Base-by-base conservation (phyloP, 2,888 invertebrate species). In the Thyatira batis region DNA sequence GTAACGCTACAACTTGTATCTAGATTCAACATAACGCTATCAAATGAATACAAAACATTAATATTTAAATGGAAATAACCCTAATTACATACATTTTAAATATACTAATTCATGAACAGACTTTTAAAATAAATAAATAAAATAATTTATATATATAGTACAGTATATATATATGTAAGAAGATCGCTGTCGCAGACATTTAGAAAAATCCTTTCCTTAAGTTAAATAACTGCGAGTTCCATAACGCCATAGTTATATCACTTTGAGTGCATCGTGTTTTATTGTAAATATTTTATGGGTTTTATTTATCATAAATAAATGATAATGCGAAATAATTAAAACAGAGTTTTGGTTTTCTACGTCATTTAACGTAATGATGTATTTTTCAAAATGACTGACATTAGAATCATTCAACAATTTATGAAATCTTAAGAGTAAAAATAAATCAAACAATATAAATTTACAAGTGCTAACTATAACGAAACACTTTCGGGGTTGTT, bases 81-180 rank as follows among this genome's bases (percentile, higher is more conserved):
- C 84, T 87, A 86, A 84, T 83, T 82, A 86, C 84, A 85, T 84
- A 80, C 74, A 84, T 82, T 82, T 82, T 77, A 78, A 76, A 80
- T 80, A 83, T 76, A 78, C 84, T 85, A 84, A 84, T 80, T 81
- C 80, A 84, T 80, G 73, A 82, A 84, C 83, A 82, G 73, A 80
- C 72, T 77, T 73, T 69, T 71, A 60, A 80, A 76, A 74, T 53
- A 71, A 74, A 76, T 57, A 73, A 76, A 79, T 71, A 65, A 61
- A n/a, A n/a, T n/a, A n/a, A n/a, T n/a, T 70, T 69, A 69, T 65
- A 72, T 70, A 71, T 46, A 69, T 60, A 62, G 60, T n/a, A n/a
- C n/a, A n/a, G 8, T 55, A 63, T 61, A 52, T 53, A 4, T 5
- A 4, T 3, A 48, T n/a, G 13, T 30, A 45, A 39, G 33, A n/a